These are phyloP conservation scores for Dascillus cervinus DNA, from an alignment of 2,888 invertebrate genomes.

Conservation along the genomic window DNA sequence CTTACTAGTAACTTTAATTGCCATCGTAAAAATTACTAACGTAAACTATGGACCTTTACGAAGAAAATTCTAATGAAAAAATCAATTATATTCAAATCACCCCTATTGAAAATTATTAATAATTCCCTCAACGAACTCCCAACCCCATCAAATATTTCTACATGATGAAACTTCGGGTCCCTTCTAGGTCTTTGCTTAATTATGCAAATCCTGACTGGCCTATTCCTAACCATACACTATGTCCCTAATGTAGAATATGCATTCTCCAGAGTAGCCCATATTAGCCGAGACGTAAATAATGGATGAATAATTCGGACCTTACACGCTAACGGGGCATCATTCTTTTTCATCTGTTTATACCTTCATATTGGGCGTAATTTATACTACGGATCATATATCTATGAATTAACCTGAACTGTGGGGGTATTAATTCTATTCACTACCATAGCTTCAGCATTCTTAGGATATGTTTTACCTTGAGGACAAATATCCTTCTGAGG, in stretches of 20 bases:
- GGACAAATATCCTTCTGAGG: slow-evolving; percentile 80
- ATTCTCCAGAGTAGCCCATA: slow-evolving; percentile 58
- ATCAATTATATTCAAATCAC: slow-evolving; percentile 44
- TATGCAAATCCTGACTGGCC: slow-evolving; percentile 59
- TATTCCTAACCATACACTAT: slow-evolving; percentile 66
- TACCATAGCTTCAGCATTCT: slow-evolving; percentile 64
- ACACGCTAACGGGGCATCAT: slow-evolving; percentile 65
- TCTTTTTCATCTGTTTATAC: slow-evolving; percentile 65
- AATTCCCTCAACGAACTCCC: not conserved
- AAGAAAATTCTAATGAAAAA: slow-evolving; percentile 44
- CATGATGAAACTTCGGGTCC: not conserved
- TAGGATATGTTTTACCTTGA: slow-evolving; percentile 72
- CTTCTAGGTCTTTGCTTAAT: slow-evolving; percentile 45
- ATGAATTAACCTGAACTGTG: slow-evolving; percentile 53
- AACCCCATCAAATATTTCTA: not conserved
- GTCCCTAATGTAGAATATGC: slow-evolving; percentile 55
- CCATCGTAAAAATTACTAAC: slow-evolving; percentile 52
- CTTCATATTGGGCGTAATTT: slow-evolving; percentile 61
- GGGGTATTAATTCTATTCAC: slow-evolving; percentile 60
- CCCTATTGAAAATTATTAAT: slow-evolving; percentile 16
- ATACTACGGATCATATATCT: slow-evolving; percentile 44
- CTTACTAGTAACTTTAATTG: slow-evolving; percentile 52
- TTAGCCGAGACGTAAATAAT: slow-evolving; percentile 62
- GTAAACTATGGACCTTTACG: slow-evolving; percentile 49
- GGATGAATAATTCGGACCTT: slow-evolving; percentile 59